phyloP scores from a whole-genome alignment of 1,140 invertebrate genomes.

The Leptinotarsa texana region DNA sequence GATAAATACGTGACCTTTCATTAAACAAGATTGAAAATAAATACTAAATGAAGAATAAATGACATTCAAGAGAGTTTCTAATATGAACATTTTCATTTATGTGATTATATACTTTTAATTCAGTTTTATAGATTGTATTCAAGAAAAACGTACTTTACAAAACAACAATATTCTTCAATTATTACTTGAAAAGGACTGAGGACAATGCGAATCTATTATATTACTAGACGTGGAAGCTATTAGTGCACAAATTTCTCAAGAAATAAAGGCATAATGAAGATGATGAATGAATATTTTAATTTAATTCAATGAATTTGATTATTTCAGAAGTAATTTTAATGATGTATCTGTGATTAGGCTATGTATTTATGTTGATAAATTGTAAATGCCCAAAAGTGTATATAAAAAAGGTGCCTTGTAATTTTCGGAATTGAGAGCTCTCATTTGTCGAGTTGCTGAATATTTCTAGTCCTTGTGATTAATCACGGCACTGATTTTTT shows the following conservation, averaged over 20 bases:
- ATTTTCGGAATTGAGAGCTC: slow-evolving; percentile 28
- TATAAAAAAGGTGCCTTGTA: slow-evolving; percentile 30
- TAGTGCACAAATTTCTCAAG: not conserved
- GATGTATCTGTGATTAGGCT: slow-evolving; percentile 31
- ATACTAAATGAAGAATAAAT: too few relatives aligned
- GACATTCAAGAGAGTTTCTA: too few relatives aligned
- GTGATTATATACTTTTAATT: too few relatives aligned
- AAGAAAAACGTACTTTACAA: too few relatives aligned
- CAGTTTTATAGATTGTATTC: too few relatives aligned
- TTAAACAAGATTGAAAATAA: too few relatives aligned
- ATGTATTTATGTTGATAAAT: slow-evolving; percentile 30
- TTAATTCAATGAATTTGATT: slow-evolving; percentile 9
- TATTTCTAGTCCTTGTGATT: slow-evolving; percentile 29
- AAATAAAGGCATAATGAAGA: not conserved
- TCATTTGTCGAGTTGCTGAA: slow-evolving; percentile 26
- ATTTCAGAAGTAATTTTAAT: slow-evolving; percentile 9
- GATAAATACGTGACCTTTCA: too few relatives aligned
- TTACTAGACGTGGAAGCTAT: not conserved
- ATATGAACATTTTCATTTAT: too few relatives aligned
- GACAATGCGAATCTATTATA: not conserved
- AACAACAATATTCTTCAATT: not conserved
- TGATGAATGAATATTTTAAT: slow-evolving; percentile 1
- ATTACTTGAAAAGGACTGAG: not conserved
- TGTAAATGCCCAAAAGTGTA: slow-evolving; percentile 25
- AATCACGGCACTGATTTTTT: slow-evolving; percentile 27